Percentiles rank a stretch among this genome's conserved stretches.
These are phyloP conservation scores for Jordanella pulchra DNA, from an alignment of 2,797 vertebrate species.

Conservation along the genomic window DNA sequence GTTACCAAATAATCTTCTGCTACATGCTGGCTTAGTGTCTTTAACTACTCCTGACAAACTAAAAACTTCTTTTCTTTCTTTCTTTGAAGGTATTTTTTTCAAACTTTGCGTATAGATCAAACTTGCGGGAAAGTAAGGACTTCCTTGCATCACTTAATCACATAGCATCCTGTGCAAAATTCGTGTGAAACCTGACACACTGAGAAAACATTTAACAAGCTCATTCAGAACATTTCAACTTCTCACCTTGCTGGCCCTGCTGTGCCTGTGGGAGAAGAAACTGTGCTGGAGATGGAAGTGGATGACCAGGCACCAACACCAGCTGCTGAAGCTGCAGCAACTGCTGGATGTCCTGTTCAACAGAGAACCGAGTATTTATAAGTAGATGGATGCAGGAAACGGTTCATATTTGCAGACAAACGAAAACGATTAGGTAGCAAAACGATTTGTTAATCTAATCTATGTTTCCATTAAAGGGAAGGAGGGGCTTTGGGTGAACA, in stretches of 20 bases:
- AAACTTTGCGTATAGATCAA: no score
- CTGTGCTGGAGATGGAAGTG: slow-evolving; percentile 86
- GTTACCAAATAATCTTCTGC: background rate
- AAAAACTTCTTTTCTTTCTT: background rate
- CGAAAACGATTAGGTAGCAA: background rate
- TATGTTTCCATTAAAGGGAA: slow-evolving; percentile 2
- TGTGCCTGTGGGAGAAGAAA: slow-evolving; percentile 92
- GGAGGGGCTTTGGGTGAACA: slow-evolving; percentile 3
- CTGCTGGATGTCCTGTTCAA: slow-evolving; percentile 90
- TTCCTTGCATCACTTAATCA: background rate
- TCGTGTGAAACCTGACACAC: background rate
- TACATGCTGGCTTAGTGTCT: no score
- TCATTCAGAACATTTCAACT: no score
- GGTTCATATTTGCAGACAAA: background rate
- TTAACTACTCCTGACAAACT: background rate
- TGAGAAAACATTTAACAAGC: background rate
- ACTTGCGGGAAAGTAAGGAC: background rate
- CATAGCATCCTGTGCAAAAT: background rate
- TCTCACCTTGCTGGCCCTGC: slow-evolving; percentile 91
- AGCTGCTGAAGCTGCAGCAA: slow-evolving; percentile 92
- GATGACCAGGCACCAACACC: slow-evolving; percentile 89
- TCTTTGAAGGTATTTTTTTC: no score
- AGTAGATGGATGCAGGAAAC: background rate
- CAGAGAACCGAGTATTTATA: slow-evolving; percentile 9
- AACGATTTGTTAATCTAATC: background rate